A percentile compares a stretch with the other conserved stretches of the same genome.
Evolutionary conservation across 2,888 invertebrate genomes (phyloP).

Genomic region (Chloroclysta siterata): DNA sequence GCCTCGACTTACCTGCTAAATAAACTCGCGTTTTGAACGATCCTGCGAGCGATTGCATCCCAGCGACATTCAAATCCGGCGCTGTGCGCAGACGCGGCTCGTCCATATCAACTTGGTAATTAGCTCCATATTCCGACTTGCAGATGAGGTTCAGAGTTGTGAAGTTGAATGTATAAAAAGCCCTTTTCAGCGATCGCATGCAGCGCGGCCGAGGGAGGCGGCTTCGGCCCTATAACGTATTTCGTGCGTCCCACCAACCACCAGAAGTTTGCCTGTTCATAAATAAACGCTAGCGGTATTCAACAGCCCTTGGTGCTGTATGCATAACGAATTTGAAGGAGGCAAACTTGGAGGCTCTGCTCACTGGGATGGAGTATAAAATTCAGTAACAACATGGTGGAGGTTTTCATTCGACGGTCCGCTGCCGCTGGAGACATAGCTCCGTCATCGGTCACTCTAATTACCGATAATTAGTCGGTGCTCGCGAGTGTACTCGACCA

Average conservation of each 20-base stretch:
- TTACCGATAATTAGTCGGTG: constrained; percentile 47
- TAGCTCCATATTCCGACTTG: constrained; percentile 95
- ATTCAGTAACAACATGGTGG: constrained; percentile 85
- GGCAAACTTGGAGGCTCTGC: constrained; percentile 85
- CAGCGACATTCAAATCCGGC: constrained; percentile 44
- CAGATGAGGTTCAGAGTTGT: constrained; percentile 91
- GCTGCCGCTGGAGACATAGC: constrained; percentile 83
- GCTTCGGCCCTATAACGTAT: constrained; percentile 80
- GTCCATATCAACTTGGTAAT: constrained; percentile 96
- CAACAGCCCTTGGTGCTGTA: constrained; percentile 86
- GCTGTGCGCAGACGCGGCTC: constrained; percentile 85
- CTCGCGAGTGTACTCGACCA: constrained; percentile 12
- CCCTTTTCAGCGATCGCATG: constrained; percentile 86
- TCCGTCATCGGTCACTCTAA: constrained; percentile 76
- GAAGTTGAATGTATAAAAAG: constrained; percentile 89
- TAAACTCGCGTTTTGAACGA: constrained; percentile 51
- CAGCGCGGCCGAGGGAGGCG: constrained; percentile 65
- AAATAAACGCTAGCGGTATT: constrained; percentile 86
- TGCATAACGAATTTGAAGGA: constrained; percentile 86
- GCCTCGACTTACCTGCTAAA: constrained; percentile 61
- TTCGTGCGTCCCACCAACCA: constrained; percentile 81
- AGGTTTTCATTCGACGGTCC: constrained; percentile 83
- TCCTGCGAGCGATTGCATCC: constrained; percentile 41
- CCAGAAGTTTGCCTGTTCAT: constrained; percentile 86
- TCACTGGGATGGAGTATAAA: constrained; percentile 85